These are phyloP conservation scores for Macheiramphus alcinus DNA, from an alignment of 2,113 vertebrate species.

Conservation along the genomic window DNA sequence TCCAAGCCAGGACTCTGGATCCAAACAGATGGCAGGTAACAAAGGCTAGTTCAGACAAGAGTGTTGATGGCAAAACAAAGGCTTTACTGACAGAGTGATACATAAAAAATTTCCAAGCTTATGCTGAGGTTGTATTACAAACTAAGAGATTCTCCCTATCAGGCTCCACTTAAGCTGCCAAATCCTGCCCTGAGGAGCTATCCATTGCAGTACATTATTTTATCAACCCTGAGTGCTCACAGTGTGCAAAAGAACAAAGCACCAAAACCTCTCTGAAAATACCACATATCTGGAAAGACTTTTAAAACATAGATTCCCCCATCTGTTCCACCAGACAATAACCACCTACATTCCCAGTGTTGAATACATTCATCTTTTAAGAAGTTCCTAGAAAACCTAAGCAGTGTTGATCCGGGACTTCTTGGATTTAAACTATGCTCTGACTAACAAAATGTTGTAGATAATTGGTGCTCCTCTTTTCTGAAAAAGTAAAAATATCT, in stretches of 20 bases:
- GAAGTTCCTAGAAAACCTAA: neutral
- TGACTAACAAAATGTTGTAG: neutral
- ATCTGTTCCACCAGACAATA: neutral
- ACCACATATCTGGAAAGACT: neutral
- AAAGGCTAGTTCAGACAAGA: conserved; percentile 1
- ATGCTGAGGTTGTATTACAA: neutral
- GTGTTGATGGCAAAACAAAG: neutral
- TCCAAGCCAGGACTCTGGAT: neutral
- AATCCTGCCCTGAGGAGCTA: neutral
- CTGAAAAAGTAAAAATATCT: neutral
- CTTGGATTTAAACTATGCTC: neutral
- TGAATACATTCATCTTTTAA: neutral
- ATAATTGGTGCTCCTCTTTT: neutral
- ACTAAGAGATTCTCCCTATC: neutral
- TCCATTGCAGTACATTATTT: neutral
- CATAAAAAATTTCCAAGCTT: neutral
- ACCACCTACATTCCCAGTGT: neutral
- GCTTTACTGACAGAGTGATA: neutral
- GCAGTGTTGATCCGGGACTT: neutral
- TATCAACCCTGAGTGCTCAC: neutral
- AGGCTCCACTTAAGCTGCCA: neutral
- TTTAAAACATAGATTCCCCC: neutral
- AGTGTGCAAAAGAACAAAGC: conserved; percentile 3
- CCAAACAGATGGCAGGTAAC: conserved; percentile 3
- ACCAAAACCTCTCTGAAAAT: neutral